A percentile compares a stretch with the other conserved stretches of the same genome.
These are phyloP conservation scores for Lottia scabra DNA, from an alignment of 2,888 invertebrate species.

Conservation along the genomic window DNA sequence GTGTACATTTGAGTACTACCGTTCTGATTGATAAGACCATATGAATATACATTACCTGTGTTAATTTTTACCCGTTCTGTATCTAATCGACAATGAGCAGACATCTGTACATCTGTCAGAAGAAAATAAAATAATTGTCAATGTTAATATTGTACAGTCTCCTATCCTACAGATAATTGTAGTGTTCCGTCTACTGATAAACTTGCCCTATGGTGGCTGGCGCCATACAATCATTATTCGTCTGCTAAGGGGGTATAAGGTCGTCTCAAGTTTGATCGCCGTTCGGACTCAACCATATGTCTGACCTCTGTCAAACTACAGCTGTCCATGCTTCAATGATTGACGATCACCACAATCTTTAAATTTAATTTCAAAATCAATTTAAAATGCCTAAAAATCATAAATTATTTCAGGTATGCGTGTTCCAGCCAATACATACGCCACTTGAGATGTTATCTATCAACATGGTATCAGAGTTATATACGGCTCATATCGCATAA, in stretches of 20 bases:
- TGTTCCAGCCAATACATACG: neutral
- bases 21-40: too few relatives aligned
- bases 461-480: neutral
- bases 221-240: conserved; percentile 1
- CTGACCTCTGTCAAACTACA: neutral
- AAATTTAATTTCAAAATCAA: neutral
- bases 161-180: neutral
- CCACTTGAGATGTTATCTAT: neutral
- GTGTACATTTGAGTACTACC: too few relatives aligned
- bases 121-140: neutral
- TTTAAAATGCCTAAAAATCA: neutral
- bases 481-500: too few relatives aligned
- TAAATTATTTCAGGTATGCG: conserved; percentile 7
- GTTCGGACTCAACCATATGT: conserved; percentile 1
- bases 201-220: conserved; percentile 6
- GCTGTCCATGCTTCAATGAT: neutral
- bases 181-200: conserved; percentile 5
- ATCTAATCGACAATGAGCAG: conserved; percentile 4
- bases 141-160: neutral
- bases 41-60: neutral
- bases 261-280: conserved; percentile 1
- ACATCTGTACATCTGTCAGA: neutral
- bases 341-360: neutral
- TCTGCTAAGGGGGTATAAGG: neutral
- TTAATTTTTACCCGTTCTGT: conserved; percentile 7